Percentiles rank a stretch among this genome's conserved stretches.
Conservation (phyloP, 2,113 vertebrate genomes). For the Zosterops borbonicus region DNA sequence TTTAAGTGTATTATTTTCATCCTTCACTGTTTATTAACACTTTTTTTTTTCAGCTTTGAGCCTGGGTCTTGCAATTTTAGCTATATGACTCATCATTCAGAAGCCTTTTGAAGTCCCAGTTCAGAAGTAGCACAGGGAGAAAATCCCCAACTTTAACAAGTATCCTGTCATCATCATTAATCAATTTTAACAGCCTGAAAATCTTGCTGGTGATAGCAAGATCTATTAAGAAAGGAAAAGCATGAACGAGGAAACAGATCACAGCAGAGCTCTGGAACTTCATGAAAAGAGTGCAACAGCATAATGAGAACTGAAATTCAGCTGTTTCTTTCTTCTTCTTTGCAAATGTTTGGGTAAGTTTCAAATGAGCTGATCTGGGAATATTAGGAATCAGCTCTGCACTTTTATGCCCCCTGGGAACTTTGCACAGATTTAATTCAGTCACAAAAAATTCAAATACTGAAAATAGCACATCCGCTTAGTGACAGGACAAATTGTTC, state of each 20-base stretch:
- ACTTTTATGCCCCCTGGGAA: not conserved
- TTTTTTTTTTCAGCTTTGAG: not conserved
- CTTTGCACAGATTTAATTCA: not conserved
- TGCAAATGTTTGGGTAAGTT: not conserved
- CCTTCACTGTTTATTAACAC: not conserved
- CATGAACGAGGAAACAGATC: not conserved
- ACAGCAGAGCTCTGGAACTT: not conserved
- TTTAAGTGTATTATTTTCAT: not conserved
- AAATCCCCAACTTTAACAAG: not conserved
- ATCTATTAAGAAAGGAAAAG: not conserved
- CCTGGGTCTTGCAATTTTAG: not conserved
- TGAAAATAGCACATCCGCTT: not conserved
- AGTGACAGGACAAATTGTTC: not conserved
- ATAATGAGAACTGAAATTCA: not conserved
- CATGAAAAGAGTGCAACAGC: not conserved
- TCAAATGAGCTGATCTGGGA: not conserved
- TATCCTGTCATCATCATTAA: not conserved
- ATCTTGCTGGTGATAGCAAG: not conserved
- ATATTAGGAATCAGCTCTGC: not conserved
- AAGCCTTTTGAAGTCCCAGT: slow-evolving; percentile 17
- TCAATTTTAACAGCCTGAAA: slow-evolving; percentile 1
- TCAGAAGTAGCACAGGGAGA: not conserved
- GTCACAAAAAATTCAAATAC: not conserved
- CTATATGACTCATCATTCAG: not conserved
- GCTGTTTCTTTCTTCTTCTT: not conserved